These are phyloP conservation scores for Alitta virens DNA, from an alignment of 2,888 invertebrate genomes.

Conservation along the genomic window DNA sequence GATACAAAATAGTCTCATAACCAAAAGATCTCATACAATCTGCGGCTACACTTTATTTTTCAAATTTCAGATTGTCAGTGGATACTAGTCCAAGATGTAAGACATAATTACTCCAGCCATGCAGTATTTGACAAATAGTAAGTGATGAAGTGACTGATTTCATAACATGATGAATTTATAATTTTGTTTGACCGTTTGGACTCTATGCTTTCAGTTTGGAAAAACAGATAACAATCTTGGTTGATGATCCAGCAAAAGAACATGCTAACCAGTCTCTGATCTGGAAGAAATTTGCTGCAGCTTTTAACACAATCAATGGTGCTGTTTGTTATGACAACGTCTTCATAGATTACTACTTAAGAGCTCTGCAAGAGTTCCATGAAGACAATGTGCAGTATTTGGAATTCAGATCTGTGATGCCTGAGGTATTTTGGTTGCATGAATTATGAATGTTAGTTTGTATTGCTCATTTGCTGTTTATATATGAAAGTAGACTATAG, in stretches of 20 bases:
- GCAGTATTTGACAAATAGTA: not conserved
- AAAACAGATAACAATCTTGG: conserved; percentile 36
- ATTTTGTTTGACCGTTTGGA: not conserved
- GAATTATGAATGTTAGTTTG: too few relatives aligned
- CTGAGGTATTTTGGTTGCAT: too few relatives aligned
- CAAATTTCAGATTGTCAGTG: conserved; percentile 23
- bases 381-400: conserved; percentile 51
- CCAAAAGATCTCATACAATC: conserved; percentile 13
- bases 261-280: conserved; percentile 34
- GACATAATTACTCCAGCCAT: not conserved
- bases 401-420: conserved; percentile 41
- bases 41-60: not conserved
- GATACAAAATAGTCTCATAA: too few relatives aligned
- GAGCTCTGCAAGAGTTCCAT: conserved; percentile 37
- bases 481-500: too few relatives aligned
- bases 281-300: conserved; percentile 39
- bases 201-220: conserved; percentile 37
- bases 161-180: not conserved
- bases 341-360: conserved; percentile 40
- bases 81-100: conserved; percentile 10
- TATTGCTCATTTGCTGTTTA: too few relatives aligned
- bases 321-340: conserved; percentile 42
- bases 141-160: not conserved
- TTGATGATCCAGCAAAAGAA: conserved; percentile 29
- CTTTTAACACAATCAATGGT: conserved; percentile 35